These are phyloP conservation scores for Andrena haemorrhoa DNA, from an alignment of 2,888 invertebrate genomes.

Conservation along the genomic window DNA sequence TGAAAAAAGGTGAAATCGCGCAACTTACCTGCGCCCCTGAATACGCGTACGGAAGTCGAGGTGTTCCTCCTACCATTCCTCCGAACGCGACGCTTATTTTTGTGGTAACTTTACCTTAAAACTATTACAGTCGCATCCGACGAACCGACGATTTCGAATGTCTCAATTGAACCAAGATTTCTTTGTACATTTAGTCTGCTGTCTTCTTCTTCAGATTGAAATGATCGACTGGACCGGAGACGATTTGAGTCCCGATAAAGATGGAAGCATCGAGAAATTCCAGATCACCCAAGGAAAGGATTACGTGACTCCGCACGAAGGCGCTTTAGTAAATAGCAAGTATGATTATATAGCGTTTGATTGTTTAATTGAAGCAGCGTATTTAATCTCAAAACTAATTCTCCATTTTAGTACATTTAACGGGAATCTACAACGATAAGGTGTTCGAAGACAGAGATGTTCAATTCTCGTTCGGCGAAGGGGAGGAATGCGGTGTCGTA, in stretches of 20 bases:
- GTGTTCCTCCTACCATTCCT: conserved; percentile 95
- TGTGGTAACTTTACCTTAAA: conserved; percentile 87
- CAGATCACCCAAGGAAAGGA: conserved; percentile 91
- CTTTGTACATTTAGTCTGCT: neutral
- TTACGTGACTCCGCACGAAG: conserved; percentile 91
- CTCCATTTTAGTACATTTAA: conserved; percentile 89
- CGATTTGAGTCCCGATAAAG: conserved; percentile 94
- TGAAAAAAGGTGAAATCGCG: conserved; percentile 96
- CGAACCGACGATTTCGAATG: neutral
- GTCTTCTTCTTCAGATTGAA: conserved; percentile 89
- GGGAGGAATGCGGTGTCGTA: conserved; percentile 90
- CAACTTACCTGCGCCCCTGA: conserved; percentile 93
- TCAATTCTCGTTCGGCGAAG: conserved; percentile 94
- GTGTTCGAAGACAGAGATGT: conserved; percentile 94
- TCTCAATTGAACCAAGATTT: neutral
- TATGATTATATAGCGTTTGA: neutral
- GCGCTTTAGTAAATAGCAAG: conserved; percentile 92
- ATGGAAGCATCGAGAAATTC: conserved; percentile 92
- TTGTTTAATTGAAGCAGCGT: neutral
- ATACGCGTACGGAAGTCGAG: conserved; percentile 95
- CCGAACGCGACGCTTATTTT: conserved; percentile 94
- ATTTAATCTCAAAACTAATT: neutral
- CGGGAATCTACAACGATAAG: conserved; percentile 88
- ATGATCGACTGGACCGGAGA: conserved; percentile 95
- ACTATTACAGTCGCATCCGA: neutral